Base-by-base conservation (phyloP, 1,140 invertebrate genomes). In the Caenorhabditis tropicalis region DNA sequence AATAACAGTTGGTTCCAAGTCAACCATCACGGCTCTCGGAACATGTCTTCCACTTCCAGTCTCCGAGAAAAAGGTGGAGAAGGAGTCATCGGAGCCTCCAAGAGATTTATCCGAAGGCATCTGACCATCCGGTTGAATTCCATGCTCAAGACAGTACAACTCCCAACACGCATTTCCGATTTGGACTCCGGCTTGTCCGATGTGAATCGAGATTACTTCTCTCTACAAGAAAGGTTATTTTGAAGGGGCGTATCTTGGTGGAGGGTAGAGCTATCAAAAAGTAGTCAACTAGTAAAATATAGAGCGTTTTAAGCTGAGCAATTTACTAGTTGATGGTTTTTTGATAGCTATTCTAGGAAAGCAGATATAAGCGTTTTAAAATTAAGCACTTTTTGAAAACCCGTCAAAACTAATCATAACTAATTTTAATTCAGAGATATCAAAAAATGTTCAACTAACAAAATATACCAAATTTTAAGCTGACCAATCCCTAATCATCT, bases 81-180 rank as follows among this genome's bases (percentile, higher is more conserved):
- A 93, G 24, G 92, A 92, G 85, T 93, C 92, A 84, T 93, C 92
- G 49, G 94, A 94, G 10, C 94, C 94, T 4, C 87, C 87, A 33
- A 90, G 89, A 16, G 83, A 79, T 79, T 89, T 89, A 60, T 91
- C 90, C 0, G 91, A 91, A 7, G 90, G 90, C 90, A 91, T 91
- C 36, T 93, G 93, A 4, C 95, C 95, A 92, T 96, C 95, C 24
- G 86, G 86, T 39, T 87, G 86, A 53, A 90, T 90, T 48, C 90
- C 90, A 87, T 92, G 91, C 85, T 92, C 91, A 81, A 93, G 87
- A 84, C 93, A 93, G 88, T 93, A 93, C 84, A 93, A 90, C 86
- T 93, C 93, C 93, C 93, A 93, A 88, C 93, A 93, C 74, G 95
- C 92, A 89, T 93, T 93, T 56, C 93, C 93, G 82, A 93, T 93